Evolutionary conservation across 2,797 vertebrate genomes (phyloP), one percentile per base, ranked within the genome.

Genomic region (Anguilla megastoma): DNA sequence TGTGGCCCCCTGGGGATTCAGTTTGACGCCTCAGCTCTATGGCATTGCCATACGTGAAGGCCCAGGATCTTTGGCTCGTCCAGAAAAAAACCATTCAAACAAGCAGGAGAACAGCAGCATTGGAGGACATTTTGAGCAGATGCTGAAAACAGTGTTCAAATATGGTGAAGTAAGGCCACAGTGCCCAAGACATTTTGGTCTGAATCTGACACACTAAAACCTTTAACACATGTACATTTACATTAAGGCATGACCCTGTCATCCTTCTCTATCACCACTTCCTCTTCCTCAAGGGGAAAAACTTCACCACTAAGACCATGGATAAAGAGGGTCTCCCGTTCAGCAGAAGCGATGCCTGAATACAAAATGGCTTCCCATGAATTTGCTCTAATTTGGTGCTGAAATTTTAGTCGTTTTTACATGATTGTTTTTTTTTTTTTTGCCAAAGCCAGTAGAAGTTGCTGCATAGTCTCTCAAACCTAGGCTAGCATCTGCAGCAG

Each of bases 391-490:
- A 16, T 48, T 80, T 21, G 41, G 33, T 76, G 14, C 60, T 66
- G 60, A n/a, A 24, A 24, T 21, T 80, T 48, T 80, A 24, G 36
- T 12, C 1, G 36, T 69, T 87, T 83, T 41, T 63, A 36, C 58
- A 56, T 56, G 58, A 83, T 60, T 48, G 48, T 56, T 56, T 41
- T 79, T 9, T 6, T 69, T 71, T 33, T 74, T 74, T 76, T 69
- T 60, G n/a, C 27, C 60, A 84, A 86, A 89, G 89, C 89, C 90
- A 88, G 86, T 89, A 87, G 36, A 89, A 88, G 89, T 90, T 82
- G 90, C 85, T 83, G 74, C 52, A 66, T 84, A 84, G 85, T 80
- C 85, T 45, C 41, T 52, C 69, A 54, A 45, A 88, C 86, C 83
- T 60, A 63, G 83, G 60, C 83, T 82, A 85, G 58, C 69, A 79